Conservation (phyloP, 2,113 vertebrate genomes). For the Galeopterus variegatus region DNA sequence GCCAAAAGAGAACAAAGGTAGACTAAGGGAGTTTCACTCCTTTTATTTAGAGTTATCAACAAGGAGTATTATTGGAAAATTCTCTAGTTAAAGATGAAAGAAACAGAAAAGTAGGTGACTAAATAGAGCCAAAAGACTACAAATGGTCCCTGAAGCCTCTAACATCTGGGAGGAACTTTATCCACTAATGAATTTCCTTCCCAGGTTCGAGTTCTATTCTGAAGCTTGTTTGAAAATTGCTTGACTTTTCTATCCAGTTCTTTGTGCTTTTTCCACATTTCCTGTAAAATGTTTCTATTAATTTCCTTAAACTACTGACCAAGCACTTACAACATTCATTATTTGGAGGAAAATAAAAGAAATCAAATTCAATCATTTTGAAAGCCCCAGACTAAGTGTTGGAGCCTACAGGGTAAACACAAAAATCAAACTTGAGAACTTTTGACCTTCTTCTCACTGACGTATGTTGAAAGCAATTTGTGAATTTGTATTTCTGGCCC, state of each 20-base stretch:
- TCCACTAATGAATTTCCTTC: slow-evolving; percentile 62
- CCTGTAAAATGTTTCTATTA: slow-evolving; percentile 74
- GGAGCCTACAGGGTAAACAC: slow-evolving; percentile 70
- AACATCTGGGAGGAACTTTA: slow-evolving; percentile 6
- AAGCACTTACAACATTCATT: slow-evolving; percentile 75
- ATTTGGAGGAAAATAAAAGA: slow-evolving; percentile 78
- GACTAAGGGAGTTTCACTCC: neutral
- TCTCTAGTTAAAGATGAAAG: slow-evolving; percentile 33
- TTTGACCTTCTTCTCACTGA: slow-evolving; percentile 74
- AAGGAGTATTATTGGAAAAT: neutral
- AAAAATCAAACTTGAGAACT: slow-evolving; percentile 80
- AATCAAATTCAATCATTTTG: slow-evolving; percentile 76
- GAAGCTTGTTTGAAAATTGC: slow-evolving; percentile 66
- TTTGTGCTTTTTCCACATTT: slow-evolving; percentile 57
- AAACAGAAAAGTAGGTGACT: slow-evolving; percentile 21
- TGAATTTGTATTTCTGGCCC: slow-evolving; percentile 68
- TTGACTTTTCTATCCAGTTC: slow-evolving; percentile 61
- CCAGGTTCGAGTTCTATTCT: slow-evolving; percentile 33
- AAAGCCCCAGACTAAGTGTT: slow-evolving; percentile 69
- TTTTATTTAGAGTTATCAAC: slow-evolving; percentile 46
- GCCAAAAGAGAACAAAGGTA: slow-evolving; percentile 27
- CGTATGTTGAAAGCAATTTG: slow-evolving; percentile 72
- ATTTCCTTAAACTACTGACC: slow-evolving; percentile 77
- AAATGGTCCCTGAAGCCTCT: slow-evolving; percentile 11
- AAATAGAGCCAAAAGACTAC: neutral